These are phyloP conservation scores for Poecilia velifera DNA, from an alignment of 2,797 vertebrate genomes.

Conservation along the genomic window DNA sequence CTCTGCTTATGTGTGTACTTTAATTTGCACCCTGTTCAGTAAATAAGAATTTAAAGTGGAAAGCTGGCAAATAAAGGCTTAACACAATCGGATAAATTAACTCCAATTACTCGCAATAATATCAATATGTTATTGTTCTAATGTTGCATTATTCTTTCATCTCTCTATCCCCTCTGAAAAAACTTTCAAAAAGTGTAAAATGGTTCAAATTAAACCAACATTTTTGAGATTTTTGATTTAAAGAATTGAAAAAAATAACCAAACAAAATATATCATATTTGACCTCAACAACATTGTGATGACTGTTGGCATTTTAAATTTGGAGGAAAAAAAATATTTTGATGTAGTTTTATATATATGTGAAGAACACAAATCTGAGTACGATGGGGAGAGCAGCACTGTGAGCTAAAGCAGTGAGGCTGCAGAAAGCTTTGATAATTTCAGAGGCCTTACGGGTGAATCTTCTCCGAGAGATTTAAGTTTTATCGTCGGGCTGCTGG, in stretches of 20 bases:
- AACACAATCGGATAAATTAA: neutral
- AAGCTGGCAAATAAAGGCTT: neutral
- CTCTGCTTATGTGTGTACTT: neutral
- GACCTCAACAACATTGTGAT: neutral
- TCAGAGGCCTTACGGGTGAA: conserved; percentile 56
- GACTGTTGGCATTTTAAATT: neutral
- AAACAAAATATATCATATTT: neutral
- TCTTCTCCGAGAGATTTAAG: conserved; percentile 54
- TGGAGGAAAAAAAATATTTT: neutral
- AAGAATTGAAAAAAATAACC: neutral
- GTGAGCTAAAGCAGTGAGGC: conserved; percentile 57
- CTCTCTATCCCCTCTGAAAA: neutral
- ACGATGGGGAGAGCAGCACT: conserved; percentile 42
- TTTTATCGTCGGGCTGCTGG: conserved; percentile 55
- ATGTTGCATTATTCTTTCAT: neutral
- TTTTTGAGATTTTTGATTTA: neutral
- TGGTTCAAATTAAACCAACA: neutral
- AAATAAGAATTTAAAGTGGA: neutral
- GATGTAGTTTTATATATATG: too few species aligned
- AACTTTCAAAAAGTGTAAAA: neutral
- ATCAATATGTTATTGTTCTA: neutral
- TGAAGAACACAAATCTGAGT: conserved; percentile 39
- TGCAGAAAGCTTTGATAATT: conserved; percentile 57
- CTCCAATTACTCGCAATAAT: neutral
- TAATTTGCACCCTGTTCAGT: neutral